Percentiles rank a stretch among this genome's conserved stretches.
These are phyloP conservation scores for Scaptomyza caliginosa DNA, from an alignment of 2,888 invertebrate genomes.

Conservation along the genomic window DNA sequence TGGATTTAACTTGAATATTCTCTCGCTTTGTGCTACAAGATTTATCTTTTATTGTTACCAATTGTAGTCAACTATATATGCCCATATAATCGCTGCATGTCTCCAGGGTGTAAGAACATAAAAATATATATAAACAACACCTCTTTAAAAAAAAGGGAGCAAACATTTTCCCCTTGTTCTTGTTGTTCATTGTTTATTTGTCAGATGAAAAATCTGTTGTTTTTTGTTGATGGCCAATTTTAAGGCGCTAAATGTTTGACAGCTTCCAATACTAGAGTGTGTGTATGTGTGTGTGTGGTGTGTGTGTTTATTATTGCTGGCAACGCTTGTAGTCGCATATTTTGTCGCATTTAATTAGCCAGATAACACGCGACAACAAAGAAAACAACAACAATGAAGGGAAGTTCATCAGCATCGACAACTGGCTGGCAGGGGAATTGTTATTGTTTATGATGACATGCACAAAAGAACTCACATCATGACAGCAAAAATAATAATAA, in stretches of 20 bases:
- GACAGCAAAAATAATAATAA: background rate
- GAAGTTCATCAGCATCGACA: slow-evolving; percentile 34
- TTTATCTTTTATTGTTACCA: too few relatives aligned
- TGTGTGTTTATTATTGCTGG: slow-evolving; percentile 16
- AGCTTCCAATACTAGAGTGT: slow-evolving; percentile 20
- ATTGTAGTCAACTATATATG: too few relatives aligned
- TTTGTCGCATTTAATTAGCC: slow-evolving; percentile 66
- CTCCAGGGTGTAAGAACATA: background rate
- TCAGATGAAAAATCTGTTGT: slow-evolving; percentile 25
- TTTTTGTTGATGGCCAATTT: slow-evolving; percentile 39
- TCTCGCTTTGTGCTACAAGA: too few relatives aligned
- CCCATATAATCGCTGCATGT: too few relatives aligned
- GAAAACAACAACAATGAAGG: slow-evolving; percentile 39
- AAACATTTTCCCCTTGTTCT: background rate
- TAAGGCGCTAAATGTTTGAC: slow-evolving; percentile 59
- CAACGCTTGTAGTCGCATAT: slow-evolving; percentile 31
- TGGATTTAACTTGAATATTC: too few relatives aligned
- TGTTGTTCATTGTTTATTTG: slow-evolving; percentile 45
- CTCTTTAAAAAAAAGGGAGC: background rate
- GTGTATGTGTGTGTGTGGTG: background rate
- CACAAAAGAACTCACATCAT: slow-evolving; percentile 1
- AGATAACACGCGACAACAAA: slow-evolving; percentile 57
- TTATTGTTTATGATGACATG: slow-evolving; percentile 50
- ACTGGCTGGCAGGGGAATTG: slow-evolving; percentile 23
- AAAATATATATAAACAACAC: background rate